A percentile compares a stretch with the other conserved stretches of the same genome.
phyloP scores from a whole-genome alignment of 2,113 vertebrate genomes.

The Craseonycteris thonglongyai region DNA sequence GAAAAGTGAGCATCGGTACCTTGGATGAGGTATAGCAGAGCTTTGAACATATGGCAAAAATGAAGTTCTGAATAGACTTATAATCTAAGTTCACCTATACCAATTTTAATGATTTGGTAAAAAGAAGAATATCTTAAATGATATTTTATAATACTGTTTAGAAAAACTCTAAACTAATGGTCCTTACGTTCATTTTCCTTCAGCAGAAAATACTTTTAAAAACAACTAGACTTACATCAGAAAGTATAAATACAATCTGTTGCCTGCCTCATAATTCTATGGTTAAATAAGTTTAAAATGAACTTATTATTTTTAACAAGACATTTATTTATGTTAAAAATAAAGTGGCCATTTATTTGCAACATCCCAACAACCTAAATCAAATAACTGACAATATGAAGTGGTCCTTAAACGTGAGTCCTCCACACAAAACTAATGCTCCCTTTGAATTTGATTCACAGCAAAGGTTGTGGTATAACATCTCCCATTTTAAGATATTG shows the following conservation, averaged over 20 bases:
- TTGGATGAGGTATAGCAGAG: not conserved
- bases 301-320: not conserved
- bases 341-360: not conserved
- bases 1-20: not conserved
- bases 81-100: not conserved
- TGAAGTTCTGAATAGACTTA: not conserved
- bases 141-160: not conserved
- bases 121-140: not conserved
- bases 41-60: not conserved
- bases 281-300: not conserved
- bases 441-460: not conserved
- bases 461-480: not conserved
- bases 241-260: not conserved
- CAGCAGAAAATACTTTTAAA: not conserved
- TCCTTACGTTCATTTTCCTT: not conserved
- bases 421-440: not conserved
- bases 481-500: not conserved
- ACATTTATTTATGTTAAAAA: constrained; percentile 12
- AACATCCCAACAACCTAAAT: not conserved
- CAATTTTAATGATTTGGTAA: not conserved
- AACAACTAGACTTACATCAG: not conserved
- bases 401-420: not conserved
- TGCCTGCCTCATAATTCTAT: not conserved
- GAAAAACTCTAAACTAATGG: not conserved
- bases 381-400: not conserved